phyloP scores from a whole-genome alignment of 2,113 vertebrate species.

The Lycaon pictus region DNA sequence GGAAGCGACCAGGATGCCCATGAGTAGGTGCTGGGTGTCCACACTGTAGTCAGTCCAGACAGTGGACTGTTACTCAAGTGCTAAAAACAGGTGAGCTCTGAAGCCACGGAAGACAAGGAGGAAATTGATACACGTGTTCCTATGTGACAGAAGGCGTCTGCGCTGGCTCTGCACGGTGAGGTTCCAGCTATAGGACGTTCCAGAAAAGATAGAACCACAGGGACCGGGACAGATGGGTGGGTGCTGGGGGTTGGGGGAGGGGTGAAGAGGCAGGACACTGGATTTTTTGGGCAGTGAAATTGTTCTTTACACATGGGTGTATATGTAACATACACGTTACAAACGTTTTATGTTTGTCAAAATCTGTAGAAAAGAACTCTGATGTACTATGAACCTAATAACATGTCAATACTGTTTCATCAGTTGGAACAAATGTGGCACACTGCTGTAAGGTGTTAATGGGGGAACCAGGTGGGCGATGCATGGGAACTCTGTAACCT shows the following conservation, averaged over 20 bases:
- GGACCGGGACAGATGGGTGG: fast-evolving
- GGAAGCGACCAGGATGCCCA: background rate
- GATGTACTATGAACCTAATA: fast-evolving
- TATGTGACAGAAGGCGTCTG: background rate
- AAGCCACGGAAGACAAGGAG: fast-evolving
- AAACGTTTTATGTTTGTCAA: background rate
- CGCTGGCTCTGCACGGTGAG: fast-evolving
- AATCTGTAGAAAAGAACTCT: fast-evolving
- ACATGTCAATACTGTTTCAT: fast-evolving
- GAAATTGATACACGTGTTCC: fast-evolving
- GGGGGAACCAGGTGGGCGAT: fast-evolving
- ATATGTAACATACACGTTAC: fast-evolving
- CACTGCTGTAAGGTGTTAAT: fast-evolving
- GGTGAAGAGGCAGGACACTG: fast-evolving
- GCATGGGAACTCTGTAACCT: background rate
- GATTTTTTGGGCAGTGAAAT: background rate
- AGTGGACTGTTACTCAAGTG: background rate
- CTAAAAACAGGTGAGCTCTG: background rate
- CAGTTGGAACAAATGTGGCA: fast-evolving
- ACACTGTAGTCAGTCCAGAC: background rate
- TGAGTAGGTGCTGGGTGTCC: background rate
- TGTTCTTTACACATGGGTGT: background rate
- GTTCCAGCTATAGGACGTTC: fast-evolving
- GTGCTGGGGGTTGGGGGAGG: fast-evolving
- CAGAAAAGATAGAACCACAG: background rate